Percentiles rank a stretch among this genome's conserved stretches.
Conservation (phyloP, 2,113 vertebrate genomes). For the Varanus komodoensis region DNA sequence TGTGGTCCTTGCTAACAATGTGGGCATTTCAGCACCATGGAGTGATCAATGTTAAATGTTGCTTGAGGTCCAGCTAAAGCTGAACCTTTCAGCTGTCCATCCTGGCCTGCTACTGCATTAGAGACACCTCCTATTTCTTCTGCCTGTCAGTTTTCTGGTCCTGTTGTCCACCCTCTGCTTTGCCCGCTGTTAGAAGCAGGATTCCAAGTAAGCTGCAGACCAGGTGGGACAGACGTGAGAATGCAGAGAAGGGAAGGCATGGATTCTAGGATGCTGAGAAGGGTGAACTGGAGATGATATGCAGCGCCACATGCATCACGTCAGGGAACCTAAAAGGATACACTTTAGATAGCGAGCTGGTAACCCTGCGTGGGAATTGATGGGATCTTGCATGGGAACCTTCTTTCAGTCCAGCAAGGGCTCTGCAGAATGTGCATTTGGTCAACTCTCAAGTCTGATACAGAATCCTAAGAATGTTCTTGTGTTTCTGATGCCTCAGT, state of each 20-base stretch:
- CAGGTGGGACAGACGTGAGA: no score
- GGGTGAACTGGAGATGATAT: background rate
- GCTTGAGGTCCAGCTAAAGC: no score
- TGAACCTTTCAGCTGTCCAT: no score
- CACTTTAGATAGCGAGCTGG: background rate
- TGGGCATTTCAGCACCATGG: no score
- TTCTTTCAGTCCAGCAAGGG: no score
- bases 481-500: background rate
- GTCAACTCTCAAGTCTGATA: background rate
- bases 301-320: no score
- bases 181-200: background rate
- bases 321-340: background rate
- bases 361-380: background rate
- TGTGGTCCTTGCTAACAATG: no score
- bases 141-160: background rate
- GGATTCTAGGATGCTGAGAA: background rate
- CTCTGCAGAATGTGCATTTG: background rate
- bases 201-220: background rate
- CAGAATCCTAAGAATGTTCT: conserved; percentile 27
- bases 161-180: background rate
- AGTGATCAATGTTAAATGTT: no score
- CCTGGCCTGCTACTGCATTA: no score
- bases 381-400: background rate
- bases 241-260: no score
- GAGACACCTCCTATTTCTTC: background rate